Percentiles rank a stretch among this genome's conserved stretches.
These are phyloP conservation scores for Takifugu flavidus DNA, from an alignment of 2,113 vertebrate genomes.

Conservation along the genomic window DNA sequence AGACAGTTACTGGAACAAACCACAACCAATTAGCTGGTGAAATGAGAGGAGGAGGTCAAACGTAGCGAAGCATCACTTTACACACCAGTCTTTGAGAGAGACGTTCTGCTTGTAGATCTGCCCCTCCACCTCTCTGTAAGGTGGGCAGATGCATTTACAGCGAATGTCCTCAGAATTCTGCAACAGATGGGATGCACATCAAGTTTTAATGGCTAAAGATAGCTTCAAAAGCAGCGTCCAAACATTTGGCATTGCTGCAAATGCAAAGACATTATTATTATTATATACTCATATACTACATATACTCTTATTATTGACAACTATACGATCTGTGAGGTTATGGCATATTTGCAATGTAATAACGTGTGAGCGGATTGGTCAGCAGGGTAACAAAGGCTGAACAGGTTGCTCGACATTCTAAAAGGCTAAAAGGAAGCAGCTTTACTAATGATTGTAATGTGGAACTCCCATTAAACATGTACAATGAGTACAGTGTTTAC, in stretches of 20 bases:
- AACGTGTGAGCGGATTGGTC: too few relatives aligned
- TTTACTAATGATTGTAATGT: not conserved
- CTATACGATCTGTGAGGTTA: too few relatives aligned
- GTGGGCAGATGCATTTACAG: slow-evolving; percentile 98
- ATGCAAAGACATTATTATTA: too few relatives aligned
- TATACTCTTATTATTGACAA: too few relatives aligned
- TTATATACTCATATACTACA: too few relatives aligned
- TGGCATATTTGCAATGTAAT: too few relatives aligned
- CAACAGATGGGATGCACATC: not conserved
- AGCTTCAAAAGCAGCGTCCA: too few relatives aligned
- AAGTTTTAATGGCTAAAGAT: too few relatives aligned
- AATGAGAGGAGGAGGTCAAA: not conserved
- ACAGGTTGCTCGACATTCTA: not conserved
- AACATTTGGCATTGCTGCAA: too few relatives aligned
- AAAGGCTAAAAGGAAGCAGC: not conserved
- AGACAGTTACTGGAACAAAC: slow-evolving; percentile 81
- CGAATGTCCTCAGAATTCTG: slow-evolving; percentile 93
- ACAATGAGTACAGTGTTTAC: not conserved
- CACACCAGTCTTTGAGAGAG: slow-evolving; percentile 97
- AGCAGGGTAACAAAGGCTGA: not conserved
- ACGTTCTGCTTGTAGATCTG: slow-evolving; percentile 95
- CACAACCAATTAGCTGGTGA: not conserved
- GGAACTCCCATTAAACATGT: not conserved
- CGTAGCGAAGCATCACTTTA: not conserved
- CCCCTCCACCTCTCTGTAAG: slow-evolving; percentile 89